A percentile compares a stretch with the other conserved stretches of the same genome.
Evolutionary conservation across 2,797 vertebrate genomes (phyloP).

Genomic region (Cottoperca gobio): DNA sequence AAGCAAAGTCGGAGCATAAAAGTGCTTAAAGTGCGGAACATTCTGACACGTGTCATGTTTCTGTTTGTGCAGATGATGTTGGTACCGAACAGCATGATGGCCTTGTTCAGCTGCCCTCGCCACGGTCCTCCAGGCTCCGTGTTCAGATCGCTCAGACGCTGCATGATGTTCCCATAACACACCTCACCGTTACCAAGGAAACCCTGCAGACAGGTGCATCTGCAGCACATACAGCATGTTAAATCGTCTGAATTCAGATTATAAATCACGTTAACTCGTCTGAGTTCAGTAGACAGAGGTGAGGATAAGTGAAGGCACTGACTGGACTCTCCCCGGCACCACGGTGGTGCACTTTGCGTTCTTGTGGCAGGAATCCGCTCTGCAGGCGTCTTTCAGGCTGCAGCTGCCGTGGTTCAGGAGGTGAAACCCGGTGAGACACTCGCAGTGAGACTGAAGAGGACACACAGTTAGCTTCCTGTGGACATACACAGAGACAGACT

Average conservation of each 20-base stretch:
- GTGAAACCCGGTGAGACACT: conserved; percentile 89
- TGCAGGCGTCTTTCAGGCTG: conserved; percentile 84
- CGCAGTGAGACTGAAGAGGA: conserved; percentile 85
- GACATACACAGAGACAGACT: too few species aligned
- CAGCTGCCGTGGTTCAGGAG: conserved; percentile 83
- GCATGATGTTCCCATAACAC: conserved; percentile 91
- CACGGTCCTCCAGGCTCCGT: conserved; percentile 84
- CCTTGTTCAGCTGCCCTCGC: conserved; percentile 88
- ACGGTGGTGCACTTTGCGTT: conserved; percentile 87
- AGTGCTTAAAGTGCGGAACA: too few species aligned
- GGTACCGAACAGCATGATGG: conserved; percentile 89
- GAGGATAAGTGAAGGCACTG: conserved; percentile 66
- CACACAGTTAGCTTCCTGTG: not conserved
- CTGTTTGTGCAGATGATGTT: too few species aligned
- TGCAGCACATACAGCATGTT: conserved; percentile 69
- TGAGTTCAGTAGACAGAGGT: not conserved
- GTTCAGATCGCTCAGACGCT: conserved; percentile 89
- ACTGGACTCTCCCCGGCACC: conserved; percentile 85
- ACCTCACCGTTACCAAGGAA: conserved; percentile 88
- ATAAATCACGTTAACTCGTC: not conserved
- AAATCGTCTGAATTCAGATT: not conserved
- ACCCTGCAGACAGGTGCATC: conserved; percentile 88
- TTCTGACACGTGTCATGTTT: too few species aligned
- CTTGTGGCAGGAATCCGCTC: conserved; percentile 86
- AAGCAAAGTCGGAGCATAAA: too few species aligned